These are phyloP conservation scores for Heterotis niloticus DNA, from an alignment of 2,113 vertebrate species.

Conservation along the genomic window DNA sequence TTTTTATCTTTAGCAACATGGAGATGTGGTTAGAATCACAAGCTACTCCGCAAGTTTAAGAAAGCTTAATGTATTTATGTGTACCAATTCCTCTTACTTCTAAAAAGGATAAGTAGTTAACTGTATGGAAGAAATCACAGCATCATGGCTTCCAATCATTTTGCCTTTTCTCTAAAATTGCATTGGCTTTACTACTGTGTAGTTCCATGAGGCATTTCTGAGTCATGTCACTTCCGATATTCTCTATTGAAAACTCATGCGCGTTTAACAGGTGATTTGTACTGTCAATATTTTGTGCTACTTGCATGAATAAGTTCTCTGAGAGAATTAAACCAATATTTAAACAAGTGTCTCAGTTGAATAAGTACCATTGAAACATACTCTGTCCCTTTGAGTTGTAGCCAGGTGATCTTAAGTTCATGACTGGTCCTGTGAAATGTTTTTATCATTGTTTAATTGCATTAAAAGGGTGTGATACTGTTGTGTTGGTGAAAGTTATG, in stretches of 20 bases:
- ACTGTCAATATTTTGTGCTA: constrained; percentile 81
- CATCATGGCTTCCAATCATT: constrained; percentile 38
- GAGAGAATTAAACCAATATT: constrained; percentile 91
- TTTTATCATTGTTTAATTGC: constrained; percentile 45
- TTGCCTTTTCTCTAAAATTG: constrained; percentile 59
- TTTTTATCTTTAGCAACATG: constrained; percentile 17
- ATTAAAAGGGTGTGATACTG: constrained; percentile 52
- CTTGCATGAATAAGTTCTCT: constrained; percentile 97
- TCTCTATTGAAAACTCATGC: constrained; percentile 32
- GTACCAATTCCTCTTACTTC: constrained; percentile 40
- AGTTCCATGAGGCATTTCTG: constrained; percentile 60
- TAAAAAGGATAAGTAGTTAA: constrained; percentile 50
- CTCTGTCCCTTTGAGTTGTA: constrained; percentile 52
- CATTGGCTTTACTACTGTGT: constrained; percentile 73
- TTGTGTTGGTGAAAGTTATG: constrained; percentile 68
- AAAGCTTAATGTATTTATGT: constrained; percentile 41
- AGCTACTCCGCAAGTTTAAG: constrained; percentile 30
- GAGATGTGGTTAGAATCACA: constrained; percentile 46
- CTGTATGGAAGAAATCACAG: constrained; percentile 42
- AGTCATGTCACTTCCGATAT: constrained; percentile 47
- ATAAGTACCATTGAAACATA: constrained; percentile 52
- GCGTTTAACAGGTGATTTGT: constrained; percentile 68
- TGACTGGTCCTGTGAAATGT: constrained; percentile 49
- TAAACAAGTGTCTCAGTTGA: constrained; percentile 62
- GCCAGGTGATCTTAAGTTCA: constrained; percentile 36